A percentile compares a stretch with the other conserved stretches of the same genome.
Conservation (phyloP, 1,140 invertebrate species). For the Sarcophaga peregrina region DNA sequence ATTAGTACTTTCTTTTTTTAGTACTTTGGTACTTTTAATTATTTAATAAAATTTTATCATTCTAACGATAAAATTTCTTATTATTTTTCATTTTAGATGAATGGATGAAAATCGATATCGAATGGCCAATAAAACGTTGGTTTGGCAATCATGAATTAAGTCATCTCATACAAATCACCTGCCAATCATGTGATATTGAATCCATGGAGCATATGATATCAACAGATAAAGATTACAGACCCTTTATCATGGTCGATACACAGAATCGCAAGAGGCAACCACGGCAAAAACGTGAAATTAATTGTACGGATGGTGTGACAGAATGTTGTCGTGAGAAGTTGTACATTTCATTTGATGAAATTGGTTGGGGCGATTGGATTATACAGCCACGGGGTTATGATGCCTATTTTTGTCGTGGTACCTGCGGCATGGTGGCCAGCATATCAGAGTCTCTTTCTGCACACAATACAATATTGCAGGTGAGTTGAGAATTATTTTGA, state of each 20-base stretch:
- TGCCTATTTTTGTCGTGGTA: constrained; percentile 86
- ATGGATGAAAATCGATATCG: constrained; percentile 82
- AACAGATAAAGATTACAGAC: constrained; percentile 73
- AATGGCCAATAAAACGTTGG: constrained; percentile 79
- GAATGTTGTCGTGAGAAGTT: constrained; percentile 87
- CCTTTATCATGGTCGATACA: constrained; percentile 80
- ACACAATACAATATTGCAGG: constrained; percentile 79
- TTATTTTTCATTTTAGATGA: constrained; percentile 72
- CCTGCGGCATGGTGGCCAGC: constrained; percentile 76
- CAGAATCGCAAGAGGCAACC: constrained; percentile 69
- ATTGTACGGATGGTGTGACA: constrained; percentile 76
- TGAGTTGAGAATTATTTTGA: constrained; percentile 64
- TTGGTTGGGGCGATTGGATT: constrained; percentile 91
- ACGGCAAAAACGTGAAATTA: constrained; percentile 74
- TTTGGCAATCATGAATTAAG: constrained; percentile 73
- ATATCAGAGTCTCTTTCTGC: constrained; percentile 74
- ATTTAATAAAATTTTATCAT: neutral
- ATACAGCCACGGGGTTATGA: constrained; percentile 82
- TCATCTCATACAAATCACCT: constrained; percentile 79
- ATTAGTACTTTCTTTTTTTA: too few relatives aligned
- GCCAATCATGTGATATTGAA: constrained; percentile 77
- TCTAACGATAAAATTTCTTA: neutral
- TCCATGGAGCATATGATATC: constrained; percentile 67
- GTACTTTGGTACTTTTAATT: neutral
- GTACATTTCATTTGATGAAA: constrained; percentile 83